Base-by-base conservation (phyloP, 2,113 vertebrate genomes). In the Vulpes vulpes region DNA sequence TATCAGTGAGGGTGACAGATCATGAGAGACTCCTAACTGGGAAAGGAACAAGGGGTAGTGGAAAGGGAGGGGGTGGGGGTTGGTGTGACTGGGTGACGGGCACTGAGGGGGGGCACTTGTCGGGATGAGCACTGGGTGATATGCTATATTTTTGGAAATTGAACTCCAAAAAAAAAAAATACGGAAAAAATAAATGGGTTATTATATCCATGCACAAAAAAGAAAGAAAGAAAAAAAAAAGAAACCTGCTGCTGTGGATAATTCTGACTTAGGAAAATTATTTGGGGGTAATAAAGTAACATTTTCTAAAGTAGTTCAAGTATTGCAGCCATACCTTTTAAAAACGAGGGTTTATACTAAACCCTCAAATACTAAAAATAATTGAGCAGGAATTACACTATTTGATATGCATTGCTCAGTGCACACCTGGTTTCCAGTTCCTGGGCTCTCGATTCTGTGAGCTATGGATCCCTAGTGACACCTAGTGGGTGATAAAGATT, bases 401-500 rank as follows among this genome's bases (percentile, higher is more conserved):
- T 2, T 94, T 73, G 15, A 30, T 15, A n/a, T 1, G 16, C 64
- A 20, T 49, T 94, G 82, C 25, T 73, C 23, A 62, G 2, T 53
- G n/a, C 15, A 10, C 67, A 59, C 30, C 38, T 95, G 67, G 38
- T 83, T 94, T 82, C 74, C 60, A 38, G 43, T 87, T 84, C 6
- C 19, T 59, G n/a, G 23, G 8, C 35, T n/a, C 35, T 57, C 57
- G 74, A 15, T 90, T 55, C 16, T 94, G 76, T 94, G 87, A 43
- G 53, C 43, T 96, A 0, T 87, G 92, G 55, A 2, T 95, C 84
- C 91, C 32, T 87, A 96, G 74, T 97, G 98, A 98, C 98, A 97
- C 78, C 98, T 98, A 83, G 96, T 98, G 98, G 96, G 74, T 85
- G 62, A 67, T 67, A 3, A 65, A 85, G 89, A 49, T 93, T 30